Evolutionary conservation across 2,797 vertebrate genomes (phyloP).

Genomic region (Gallirallus australis): DNA sequence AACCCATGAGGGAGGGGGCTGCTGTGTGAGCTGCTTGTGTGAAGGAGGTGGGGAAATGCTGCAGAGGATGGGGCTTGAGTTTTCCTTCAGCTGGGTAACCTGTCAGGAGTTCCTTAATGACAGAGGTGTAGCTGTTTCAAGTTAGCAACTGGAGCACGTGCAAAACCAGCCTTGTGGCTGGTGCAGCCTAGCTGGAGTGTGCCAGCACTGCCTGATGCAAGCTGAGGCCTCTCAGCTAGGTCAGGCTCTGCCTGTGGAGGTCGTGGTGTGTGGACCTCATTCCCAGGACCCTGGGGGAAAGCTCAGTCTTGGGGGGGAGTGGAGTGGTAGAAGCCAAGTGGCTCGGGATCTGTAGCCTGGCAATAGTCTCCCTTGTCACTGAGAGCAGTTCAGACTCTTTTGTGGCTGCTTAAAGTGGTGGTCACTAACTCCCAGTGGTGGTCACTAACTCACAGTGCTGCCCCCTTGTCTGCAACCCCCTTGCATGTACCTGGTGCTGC

Average conservation of each 20-base stretch:
- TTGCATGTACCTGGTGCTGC: background rate
- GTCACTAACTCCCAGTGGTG: background rate
- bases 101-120: background rate
- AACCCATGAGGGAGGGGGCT: background rate
- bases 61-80: background rate
- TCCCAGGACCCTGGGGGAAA: background rate
- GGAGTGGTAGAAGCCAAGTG: background rate
- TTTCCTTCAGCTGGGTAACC: background rate
- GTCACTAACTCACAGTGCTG: background rate
- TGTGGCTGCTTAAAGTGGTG: background rate
- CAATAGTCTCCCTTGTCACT: background rate
- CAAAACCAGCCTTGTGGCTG: background rate
- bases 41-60: background rate
- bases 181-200: rapidly evolving
- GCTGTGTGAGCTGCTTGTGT: background rate
- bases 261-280: background rate
- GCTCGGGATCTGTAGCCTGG: background rate
- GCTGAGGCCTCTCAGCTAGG: background rate
- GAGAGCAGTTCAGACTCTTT: background rate
- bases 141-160: background rate
- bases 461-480: background rate
- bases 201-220: background rate
- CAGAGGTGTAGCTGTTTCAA: background rate
- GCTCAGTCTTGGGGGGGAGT: background rate
- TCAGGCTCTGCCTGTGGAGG: background rate